phyloP scores from a whole-genome alignment of 2,888 invertebrate genomes.

The Lycaena phlaeas region DNA sequence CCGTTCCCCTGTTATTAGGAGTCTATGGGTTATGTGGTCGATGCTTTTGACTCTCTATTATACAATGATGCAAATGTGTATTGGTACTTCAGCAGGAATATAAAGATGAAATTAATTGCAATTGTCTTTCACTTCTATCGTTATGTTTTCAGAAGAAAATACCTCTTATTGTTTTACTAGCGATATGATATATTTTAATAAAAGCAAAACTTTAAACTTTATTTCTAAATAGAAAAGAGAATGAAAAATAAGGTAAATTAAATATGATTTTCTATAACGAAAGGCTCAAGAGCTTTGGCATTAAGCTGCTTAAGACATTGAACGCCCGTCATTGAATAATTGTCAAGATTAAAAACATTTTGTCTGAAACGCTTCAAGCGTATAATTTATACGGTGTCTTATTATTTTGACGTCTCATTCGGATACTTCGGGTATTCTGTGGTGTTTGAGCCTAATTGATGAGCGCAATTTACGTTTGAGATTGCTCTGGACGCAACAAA shows the following conservation, averaged over 20 bases:
- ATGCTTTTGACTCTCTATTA: no score
- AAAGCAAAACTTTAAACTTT: no score
- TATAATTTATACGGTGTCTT: constrained; percentile 50
- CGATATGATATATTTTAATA: no score
- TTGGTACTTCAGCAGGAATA: no score
- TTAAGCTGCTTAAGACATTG: constrained; percentile 6
- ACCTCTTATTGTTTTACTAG: no score
- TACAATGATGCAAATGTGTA: no score
- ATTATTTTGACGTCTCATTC: constrained; percentile 57
- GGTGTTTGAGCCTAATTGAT: constrained; percentile 27
- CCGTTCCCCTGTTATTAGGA: no score
- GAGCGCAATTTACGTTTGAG: constrained; percentile 25
- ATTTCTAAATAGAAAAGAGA: no score
- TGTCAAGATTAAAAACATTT: constrained; percentile 51
- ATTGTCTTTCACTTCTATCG: no score
- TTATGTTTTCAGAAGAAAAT: no score
- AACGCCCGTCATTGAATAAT: constrained; percentile 34
- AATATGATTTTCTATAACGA: background rate
- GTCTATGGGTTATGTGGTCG: no score
- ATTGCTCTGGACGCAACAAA: constrained; percentile 13
- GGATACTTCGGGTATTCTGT: constrained; percentile 29
- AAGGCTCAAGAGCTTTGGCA: constrained; percentile 7
- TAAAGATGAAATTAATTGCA: no score
- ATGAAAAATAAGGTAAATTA: background rate
- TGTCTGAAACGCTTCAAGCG: constrained; percentile 36